A percentile compares a stretch with the other conserved stretches of the same genome.
phyloP scores from a whole-genome alignment of 2,797 vertebrate genomes.

The Varecia variegata region DNA sequence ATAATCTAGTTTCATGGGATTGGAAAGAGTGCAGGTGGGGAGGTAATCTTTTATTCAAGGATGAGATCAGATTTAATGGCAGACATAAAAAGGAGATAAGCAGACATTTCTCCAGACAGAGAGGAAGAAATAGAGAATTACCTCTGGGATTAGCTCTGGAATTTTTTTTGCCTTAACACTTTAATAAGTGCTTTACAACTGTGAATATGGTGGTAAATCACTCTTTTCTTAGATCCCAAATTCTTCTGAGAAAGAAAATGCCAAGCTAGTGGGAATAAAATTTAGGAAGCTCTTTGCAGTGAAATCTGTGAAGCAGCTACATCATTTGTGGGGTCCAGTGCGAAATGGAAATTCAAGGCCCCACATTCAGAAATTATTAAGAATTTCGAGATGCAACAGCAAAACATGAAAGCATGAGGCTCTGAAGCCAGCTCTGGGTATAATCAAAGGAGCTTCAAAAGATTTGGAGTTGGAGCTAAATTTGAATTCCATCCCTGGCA shows the following conservation, averaged over 20 bases:
- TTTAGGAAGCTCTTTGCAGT: background rate
- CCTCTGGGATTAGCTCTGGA: conserved; percentile 2
- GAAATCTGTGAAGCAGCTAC: background rate
- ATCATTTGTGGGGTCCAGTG: background rate
- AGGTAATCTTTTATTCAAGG: background rate
- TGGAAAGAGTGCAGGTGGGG: background rate
- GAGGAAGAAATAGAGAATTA: conserved; percentile 14
- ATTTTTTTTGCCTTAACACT: background rate
- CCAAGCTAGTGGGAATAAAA: background rate
- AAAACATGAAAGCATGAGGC: background rate
- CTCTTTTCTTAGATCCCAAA: background rate
- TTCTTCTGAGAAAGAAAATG: conserved; percentile 19
- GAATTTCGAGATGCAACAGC: background rate
- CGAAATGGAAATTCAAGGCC: background rate
- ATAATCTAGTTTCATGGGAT: background rate
- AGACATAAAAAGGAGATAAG: conserved; percentile 3
- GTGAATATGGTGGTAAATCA: conserved; percentile 3
- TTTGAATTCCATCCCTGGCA: background rate
- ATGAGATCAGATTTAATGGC: conserved; percentile 9
- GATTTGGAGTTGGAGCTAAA: background rate
- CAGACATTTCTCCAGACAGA: conserved; percentile 14
- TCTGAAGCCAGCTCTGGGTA: background rate
- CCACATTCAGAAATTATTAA: background rate
- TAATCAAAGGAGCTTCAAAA: background rate
- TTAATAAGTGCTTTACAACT: conserved; percentile 9